These are phyloP conservation scores for Radopholus similis DNA, from an alignment of 1,140 invertebrate species.

Conservation along the genomic window DNA sequence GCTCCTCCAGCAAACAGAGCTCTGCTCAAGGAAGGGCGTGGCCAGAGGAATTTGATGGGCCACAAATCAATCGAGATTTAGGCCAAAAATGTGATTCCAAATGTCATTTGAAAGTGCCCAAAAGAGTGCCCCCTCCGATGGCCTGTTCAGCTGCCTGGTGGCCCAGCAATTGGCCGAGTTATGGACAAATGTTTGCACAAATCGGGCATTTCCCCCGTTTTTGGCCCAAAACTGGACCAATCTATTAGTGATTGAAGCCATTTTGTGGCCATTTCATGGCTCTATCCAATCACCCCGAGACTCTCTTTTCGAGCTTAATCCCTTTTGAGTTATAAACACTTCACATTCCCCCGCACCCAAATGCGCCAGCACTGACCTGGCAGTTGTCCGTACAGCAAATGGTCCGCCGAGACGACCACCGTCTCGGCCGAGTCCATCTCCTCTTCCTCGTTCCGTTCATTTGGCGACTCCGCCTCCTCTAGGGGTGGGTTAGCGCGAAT, in stretches of 20 bases:
- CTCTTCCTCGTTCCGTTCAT: background rate
- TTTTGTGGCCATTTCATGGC: no score
- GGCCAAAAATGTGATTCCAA: background rate
- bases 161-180: background rate
- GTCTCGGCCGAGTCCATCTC: background rate
- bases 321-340: background rate
- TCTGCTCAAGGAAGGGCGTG: constrained; percentile 24
- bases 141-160: background rate
- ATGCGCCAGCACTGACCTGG: background rate
- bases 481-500: background rate
- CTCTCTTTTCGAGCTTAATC: background rate
- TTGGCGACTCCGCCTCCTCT: background rate
- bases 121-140: no score
- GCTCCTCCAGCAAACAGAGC: constrained; percentile 52
- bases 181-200: background rate
- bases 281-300: background rate
- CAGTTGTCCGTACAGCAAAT: constrained; percentile 11
- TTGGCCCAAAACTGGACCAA: no score
- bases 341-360: background rate
- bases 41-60: background rate
- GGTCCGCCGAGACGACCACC: background rate
- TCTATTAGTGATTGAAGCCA: no score
- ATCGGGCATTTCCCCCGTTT: no score
- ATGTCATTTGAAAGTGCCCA: no score
- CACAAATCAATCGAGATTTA: no score